A percentile compares a stretch with the other conserved stretches of the same genome.
Evolutionary conservation across 2,888 invertebrate genomes (phyloP).

Genomic region (Peribatodes rhomboidaria): DNA sequence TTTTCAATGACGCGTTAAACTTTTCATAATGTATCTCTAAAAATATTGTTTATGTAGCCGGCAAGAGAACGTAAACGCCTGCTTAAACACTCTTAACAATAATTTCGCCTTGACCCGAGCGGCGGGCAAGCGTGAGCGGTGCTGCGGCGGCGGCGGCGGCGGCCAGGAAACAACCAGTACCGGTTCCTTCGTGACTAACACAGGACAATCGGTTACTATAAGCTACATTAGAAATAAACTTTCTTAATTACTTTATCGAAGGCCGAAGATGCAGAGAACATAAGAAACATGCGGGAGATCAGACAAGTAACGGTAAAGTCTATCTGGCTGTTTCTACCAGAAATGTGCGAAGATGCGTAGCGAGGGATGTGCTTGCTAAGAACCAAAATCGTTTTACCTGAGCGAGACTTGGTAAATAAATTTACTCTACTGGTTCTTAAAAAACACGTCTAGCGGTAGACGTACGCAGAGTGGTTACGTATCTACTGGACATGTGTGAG

Average conservation of each 20-base stretch:
- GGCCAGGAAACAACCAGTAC: constrained; percentile 23
- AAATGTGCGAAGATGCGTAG: no score
- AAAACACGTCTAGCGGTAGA: no score
- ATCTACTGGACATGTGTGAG: no score
- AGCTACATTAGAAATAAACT: neutral
- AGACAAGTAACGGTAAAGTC: no score
- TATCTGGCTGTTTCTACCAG: no score
- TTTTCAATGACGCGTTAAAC: neutral
- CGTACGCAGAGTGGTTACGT: no score
- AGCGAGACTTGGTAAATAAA: no score
- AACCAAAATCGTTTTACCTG: no score
- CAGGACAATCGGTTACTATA: constrained; percentile 12
- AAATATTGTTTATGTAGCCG: neutral
- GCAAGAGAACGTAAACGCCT: neutral
- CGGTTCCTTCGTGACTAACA: constrained; percentile 14
- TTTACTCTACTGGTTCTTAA: no score
- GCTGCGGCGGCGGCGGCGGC: neutral
- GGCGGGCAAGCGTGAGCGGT: constrained; percentile 41
- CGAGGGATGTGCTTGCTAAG: no score
- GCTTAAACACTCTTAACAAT: constrained; percentile 11
- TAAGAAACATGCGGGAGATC: no score
- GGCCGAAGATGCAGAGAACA: neutral
- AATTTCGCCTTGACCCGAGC: constrained; percentile 54
- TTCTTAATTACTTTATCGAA: neutral
- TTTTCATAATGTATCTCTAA: neutral